Conservation (phyloP, 2,113 vertebrate species). For the Monopterus albus region DNA sequence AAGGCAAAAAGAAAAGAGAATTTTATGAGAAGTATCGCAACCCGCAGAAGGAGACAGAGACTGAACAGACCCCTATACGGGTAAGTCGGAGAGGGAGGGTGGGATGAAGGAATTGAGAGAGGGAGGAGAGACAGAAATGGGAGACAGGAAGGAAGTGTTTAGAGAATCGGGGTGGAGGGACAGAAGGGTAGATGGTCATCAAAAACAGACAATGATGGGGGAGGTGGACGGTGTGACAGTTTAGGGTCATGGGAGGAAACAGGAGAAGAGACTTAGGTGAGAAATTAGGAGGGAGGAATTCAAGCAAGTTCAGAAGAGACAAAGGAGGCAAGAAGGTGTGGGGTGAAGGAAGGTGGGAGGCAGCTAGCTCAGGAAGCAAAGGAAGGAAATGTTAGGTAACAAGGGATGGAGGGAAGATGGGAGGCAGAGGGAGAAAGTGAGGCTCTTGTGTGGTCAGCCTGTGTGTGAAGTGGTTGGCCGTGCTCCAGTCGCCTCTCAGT, state of each 20-base stretch:
- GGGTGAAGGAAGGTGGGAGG: slow-evolving; percentile 42
- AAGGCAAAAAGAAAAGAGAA: slow-evolving; percentile 91
- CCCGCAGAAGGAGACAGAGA: slow-evolving; percentile 96
- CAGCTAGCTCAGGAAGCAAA: slow-evolving; percentile 60
- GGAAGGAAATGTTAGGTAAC: slow-evolving; percentile 75
- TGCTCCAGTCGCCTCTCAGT: slow-evolving; percentile 80
- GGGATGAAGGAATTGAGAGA: slow-evolving; percentile 27
- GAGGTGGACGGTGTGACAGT: slow-evolving; percentile 61
- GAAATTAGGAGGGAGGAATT: slow-evolving; percentile 55
- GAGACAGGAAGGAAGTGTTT: slow-evolving; percentile 28
- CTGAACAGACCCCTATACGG: slow-evolving; percentile 90
- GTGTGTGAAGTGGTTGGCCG: slow-evolving; percentile 80
- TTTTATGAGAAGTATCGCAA: slow-evolving; percentile 98
- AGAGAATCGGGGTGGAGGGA: slow-evolving; percentile 40
- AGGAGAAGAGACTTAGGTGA: slow-evolving; percentile 56
- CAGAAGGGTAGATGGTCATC: slow-evolving; percentile 60
- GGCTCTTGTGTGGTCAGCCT: slow-evolving; percentile 82
- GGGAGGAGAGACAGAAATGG: slow-evolving; percentile 38
- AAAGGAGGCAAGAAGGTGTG: slow-evolving; percentile 50
- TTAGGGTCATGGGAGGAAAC: slow-evolving; percentile 56
- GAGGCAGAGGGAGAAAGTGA: slow-evolving; percentile 78
- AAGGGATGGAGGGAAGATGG: slow-evolving; percentile 74
- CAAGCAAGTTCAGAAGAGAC: slow-evolving; percentile 41
- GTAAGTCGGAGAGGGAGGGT: slow-evolving; percentile 80
- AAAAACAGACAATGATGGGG: slow-evolving; percentile 53